phyloP scores from a whole-genome alignment of 2,113 vertebrate species.

The Cranoglanis bouderius region DNA sequence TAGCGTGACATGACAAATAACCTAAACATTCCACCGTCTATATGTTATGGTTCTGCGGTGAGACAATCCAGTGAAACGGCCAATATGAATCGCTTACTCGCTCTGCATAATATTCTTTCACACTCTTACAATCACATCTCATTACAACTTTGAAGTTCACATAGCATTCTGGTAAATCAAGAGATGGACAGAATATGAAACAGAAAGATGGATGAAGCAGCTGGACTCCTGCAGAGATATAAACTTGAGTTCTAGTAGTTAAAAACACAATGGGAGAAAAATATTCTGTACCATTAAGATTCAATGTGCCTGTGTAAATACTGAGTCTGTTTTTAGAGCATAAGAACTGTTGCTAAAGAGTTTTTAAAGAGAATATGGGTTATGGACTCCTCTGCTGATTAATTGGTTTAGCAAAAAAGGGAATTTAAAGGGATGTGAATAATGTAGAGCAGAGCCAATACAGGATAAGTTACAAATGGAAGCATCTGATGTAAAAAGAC shows the following conservation, averaged over 20 bases:
- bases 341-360: background rate
- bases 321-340: background rate
- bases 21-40: constrained; percentile 1
- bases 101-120: constrained; percentile 32
- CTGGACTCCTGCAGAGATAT: constrained; percentile 40
- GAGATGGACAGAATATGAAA: constrained; percentile 29
- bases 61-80: constrained; percentile 5
- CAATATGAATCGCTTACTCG: background rate
- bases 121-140: constrained; percentile 30
- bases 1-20: background rate
- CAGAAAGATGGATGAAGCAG: constrained; percentile 30
- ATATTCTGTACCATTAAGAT: constrained; percentile 18
- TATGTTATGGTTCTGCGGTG: constrained; percentile 6
- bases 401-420: background rate
- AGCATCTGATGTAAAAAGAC: background rate
- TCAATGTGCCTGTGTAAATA: constrained; percentile 41
- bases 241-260: constrained; percentile 38
- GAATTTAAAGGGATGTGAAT: background rate
- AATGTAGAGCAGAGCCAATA: constrained; percentile 6
- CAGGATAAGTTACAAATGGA: background rate
- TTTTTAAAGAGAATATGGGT: constrained; percentile 8
- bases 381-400: background rate
- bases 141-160: constrained; percentile 29
- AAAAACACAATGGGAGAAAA: constrained; percentile 35
- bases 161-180: constrained; percentile 34